These are phyloP conservation scores for Piprites chloris DNA, from an alignment of 2,113 vertebrate genomes.

Conservation along the genomic window DNA sequence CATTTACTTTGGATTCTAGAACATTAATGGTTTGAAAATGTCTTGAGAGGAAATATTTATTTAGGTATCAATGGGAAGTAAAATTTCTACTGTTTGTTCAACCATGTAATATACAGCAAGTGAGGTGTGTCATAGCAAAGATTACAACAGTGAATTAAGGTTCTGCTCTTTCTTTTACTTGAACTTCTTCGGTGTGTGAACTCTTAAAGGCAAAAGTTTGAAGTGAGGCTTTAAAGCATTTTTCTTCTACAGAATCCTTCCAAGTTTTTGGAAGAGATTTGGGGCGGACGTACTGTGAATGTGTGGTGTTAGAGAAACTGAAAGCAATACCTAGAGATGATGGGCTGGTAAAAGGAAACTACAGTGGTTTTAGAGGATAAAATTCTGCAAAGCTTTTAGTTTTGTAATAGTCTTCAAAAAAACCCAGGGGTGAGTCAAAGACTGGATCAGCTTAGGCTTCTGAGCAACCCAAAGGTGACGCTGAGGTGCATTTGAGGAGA, in stretches of 20 bases:
- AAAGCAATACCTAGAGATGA: background rate
- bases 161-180: background rate
- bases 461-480: background rate
- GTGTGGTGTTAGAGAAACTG: background rate
- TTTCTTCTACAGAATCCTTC: background rate
- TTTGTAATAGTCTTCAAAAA: background rate
- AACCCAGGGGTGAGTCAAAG: background rate
- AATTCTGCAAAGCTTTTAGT: background rate
- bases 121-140: background rate
- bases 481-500: background rate
- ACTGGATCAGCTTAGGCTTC: background rate
- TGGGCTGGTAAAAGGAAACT: background rate
- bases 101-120: background rate
- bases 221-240: background rate
- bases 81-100: slow-evolving; percentile 13
- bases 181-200: background rate
- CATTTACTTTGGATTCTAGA: background rate
- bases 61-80: background rate
- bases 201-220: background rate
- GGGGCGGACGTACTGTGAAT: background rate
- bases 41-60: background rate
- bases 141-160: background rate
- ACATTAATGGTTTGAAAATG: background rate
- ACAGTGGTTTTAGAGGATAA: background rate
- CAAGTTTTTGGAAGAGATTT: background rate